Evolutionary conservation across 2,888 invertebrate genomes (phyloP), one percentile per base, ranked within the genome.

Genomic region (Enchytraeus crypticus): DNA sequence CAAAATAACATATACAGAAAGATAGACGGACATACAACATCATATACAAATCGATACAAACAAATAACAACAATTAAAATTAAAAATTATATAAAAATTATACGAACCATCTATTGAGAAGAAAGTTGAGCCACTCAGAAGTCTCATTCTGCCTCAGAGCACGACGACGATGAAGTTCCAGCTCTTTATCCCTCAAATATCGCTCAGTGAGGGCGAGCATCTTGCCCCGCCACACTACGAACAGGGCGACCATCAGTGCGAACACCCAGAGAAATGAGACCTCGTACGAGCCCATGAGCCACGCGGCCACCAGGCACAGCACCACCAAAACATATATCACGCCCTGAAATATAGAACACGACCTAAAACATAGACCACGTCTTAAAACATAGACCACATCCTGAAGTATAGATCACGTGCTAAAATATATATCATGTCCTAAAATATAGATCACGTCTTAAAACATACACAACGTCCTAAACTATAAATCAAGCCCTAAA

Each of bases 71-170:
- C n/a, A 38, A 38, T 38, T 14, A 38, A 14, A 38, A 38, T 38
- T 18, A 14, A 38, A 18, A 38, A 38, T 38, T 38, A 38, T 14
- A 38, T 38, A 14, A 21, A 49, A 49, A 8, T 49, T 49, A 21
- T 21, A 69, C 76, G 71, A 67, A 79, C 83, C 83, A 83, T 73
- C 81, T 73, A 71, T 83, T 83, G 62, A 83, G 70, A 32, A 83
- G 71, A 60, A 82, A 77, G 70, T 82, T 83, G 49, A 83, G 73
- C 83, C 83, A 83, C 68, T 83, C 83, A 30, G 80, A 80, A 0
- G 82, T 81, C 69, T 83, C 83, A 66, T 80, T 81, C 63, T 80
- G 79, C n/a, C 79, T 74, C 29, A 82, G 72, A 1, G 82, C 82
- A 30, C 81, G 73, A 63, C 80, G 77, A 45, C 82, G 74, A 60